phyloP scores from a whole-genome alignment of 37 sponge, comb jelly and placozoan genomes.

The Hormiphora californensis region DNA sequence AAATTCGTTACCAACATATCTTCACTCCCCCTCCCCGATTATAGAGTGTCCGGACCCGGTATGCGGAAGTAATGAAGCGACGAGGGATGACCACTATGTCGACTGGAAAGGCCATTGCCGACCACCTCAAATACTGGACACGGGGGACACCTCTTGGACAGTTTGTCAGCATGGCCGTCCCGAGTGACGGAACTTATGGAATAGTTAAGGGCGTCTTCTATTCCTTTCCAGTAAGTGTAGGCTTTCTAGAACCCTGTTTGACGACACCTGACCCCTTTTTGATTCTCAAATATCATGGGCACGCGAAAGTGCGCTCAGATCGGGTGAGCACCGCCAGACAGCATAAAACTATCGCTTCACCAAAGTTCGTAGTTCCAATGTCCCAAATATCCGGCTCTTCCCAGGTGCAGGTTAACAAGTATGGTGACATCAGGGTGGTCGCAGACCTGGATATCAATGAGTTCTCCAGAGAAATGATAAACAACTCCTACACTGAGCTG shows the following conservation, averaged over 20 bases:
- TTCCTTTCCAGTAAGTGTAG: not conserved
- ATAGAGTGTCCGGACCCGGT: not conserved
- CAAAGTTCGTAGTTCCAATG: too few relatives aligned
- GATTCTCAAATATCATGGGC: too few relatives aligned
- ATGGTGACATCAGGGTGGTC: not conserved
- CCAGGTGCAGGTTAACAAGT: not conserved
- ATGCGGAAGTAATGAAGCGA: not conserved
- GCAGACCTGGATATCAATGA: not conserved
- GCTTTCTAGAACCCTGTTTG: too few relatives aligned
- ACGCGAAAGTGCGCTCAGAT: too few relatives aligned
- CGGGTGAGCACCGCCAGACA: too few relatives aligned
- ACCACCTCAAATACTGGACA: not conserved
- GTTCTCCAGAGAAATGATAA: not conserved
- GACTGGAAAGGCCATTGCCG: conserved; percentile 11
- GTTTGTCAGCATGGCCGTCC: not conserved
- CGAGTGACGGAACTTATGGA: not conserved
- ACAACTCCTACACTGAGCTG: not conserved
- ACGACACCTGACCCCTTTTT: too few relatives aligned
- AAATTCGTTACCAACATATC: too few relatives aligned
- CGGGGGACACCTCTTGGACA: not conserved
- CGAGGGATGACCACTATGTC: conserved; percentile 14
- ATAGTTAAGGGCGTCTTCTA: not conserved
- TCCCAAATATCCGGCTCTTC: too few relatives aligned
- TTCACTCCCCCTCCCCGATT: too few relatives aligned
- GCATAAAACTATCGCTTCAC: too few relatives aligned